Conservation (phyloP, 2,888 invertebrate genomes). For the Drosophila anomelani region DNA sequence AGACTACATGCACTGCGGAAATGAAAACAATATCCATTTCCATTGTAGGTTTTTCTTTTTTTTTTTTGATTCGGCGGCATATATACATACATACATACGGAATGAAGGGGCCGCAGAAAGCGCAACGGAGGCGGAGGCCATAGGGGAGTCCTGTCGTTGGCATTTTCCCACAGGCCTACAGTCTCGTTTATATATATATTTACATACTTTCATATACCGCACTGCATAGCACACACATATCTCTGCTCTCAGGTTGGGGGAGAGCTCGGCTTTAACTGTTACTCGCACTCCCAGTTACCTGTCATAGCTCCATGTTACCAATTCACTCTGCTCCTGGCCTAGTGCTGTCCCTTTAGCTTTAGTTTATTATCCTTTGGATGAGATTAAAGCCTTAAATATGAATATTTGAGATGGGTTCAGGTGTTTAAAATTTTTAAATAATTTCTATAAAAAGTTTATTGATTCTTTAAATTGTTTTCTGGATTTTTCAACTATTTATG, state of each 20-base stretch:
- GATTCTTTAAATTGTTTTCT: too few relatives aligned
- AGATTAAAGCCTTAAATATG: neutral
- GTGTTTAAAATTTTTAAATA: neutral
- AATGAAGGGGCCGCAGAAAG: conserved; percentile 53
- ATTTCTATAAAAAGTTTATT: neutral
- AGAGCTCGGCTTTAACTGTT: conserved; percentile 32
- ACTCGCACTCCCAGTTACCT: conserved; percentile 35
- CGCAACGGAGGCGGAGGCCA: conserved; percentile 67
- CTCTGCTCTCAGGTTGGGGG: neutral
- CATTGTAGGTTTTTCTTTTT: conserved; percentile 65
- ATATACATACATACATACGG: conserved; percentile 12
- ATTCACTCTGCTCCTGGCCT: conserved; percentile 11
- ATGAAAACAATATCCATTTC: conserved; percentile 78
- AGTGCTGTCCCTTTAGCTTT: conserved; percentile 27
- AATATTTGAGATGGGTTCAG: neutral
- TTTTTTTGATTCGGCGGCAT: conserved; percentile 59
- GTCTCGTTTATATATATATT: conserved; percentile 25
- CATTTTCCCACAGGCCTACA: conserved; percentile 58
- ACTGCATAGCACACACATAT: conserved; percentile 10
- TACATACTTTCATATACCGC: conserved; percentile 1
- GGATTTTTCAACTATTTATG: neutral
- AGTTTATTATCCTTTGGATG: neutral
- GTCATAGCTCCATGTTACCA: conserved; percentile 14
- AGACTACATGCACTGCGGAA: conserved; percentile 61
- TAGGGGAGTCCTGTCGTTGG: conserved; percentile 64